Evolutionary conservation across 2,797 vertebrate genomes (phyloP), one percentile per base, ranked within the genome.

Genomic region (Eremophila alpestris): DNA sequence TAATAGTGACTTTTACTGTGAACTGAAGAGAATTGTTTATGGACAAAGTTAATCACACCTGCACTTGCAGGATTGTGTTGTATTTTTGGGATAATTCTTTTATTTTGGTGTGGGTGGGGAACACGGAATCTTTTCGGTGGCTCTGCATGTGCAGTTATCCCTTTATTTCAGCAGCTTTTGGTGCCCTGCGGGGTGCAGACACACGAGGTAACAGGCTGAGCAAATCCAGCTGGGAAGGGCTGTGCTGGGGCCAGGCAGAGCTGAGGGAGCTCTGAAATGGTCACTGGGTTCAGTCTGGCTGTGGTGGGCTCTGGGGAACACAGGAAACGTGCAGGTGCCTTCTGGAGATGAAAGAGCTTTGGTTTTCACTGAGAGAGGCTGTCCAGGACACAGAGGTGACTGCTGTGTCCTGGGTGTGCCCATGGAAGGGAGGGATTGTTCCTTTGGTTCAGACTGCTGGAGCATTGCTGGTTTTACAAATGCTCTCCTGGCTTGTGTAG

Each of bases 151-250:
- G 0, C 13, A 26, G 10, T 13, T 16, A 13, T 26, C 36, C 46
- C 30, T 7, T 27, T 16, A 41, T 41, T 5, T 8, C 43, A 20
- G 56, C 45, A 13, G 34, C 17, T 20, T 0, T 13, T 23, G 54
- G 15, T 58, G 43, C 30, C 7, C 52, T 23, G 43, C 2, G 5
- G 27, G 43, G 5, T 74, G 55, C 18, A 14, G 30, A 7, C 17
- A 15, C 16, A 13, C 3, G 7, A 3, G 30, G 3, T 6, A 2
- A 12, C 9, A 1, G 3, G 13, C 45, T 9, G 1, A 27, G 56
- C 14, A 40, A 32, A 21, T n/a, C 1, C 56, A n/a, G 29, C 16
- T 4, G 34, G 3, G 1, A 5, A 24, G 73, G 30, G 45, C 3
- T 22, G 29, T 32, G 45, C 69, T 34, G 69, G 48, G 18, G 67